phyloP scores from a whole-genome alignment of 2,113 vertebrate genomes.

The Neopipo cinnamomea region DNA sequence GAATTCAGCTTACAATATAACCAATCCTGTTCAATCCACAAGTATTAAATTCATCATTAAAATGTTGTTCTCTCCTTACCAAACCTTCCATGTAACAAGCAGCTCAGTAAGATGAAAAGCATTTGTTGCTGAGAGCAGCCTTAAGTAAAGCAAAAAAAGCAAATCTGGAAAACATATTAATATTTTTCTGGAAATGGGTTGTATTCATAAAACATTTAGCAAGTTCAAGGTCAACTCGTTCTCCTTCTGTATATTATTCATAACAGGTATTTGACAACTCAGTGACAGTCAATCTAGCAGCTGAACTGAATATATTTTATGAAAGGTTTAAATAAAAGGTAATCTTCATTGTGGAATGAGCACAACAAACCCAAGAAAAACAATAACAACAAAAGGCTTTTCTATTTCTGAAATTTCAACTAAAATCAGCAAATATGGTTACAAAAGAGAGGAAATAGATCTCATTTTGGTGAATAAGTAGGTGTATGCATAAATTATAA shows the following conservation, averaged over 20 bases:
- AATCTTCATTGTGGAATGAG: background rate
- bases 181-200: conserved; percentile 65
- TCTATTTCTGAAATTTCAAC: background rate
- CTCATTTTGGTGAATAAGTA: background rate
- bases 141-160: conserved; percentile 31
- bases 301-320: background rate
- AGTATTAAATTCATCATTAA: conserved; percentile 54
- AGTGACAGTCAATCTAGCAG: background rate
- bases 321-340: conserved; percentile 14
- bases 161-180: conserved; percentile 71
- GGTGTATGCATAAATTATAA: background rate
- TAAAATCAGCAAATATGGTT: background rate
- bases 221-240: conserved; percentile 66
- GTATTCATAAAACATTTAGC: conserved; percentile 62
- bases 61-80: conserved; percentile 49
- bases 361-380: background rate
- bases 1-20: background rate
- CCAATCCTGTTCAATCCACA: conserved; percentile 36
- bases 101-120: conserved; percentile 52
- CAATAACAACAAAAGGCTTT: background rate
- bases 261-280: conserved; percentile 38
- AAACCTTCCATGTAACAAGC: conserved; percentile 19
- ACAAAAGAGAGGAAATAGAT: background rate
- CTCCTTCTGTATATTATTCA: conserved; percentile 35
- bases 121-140: conserved; percentile 27